A percentile compares a stretch with the other conserved stretches of the same genome.
Evolutionary conservation across 2,113 vertebrate genomes (phyloP).

Genomic region (Megaleporinus macrocephalus): DNA sequence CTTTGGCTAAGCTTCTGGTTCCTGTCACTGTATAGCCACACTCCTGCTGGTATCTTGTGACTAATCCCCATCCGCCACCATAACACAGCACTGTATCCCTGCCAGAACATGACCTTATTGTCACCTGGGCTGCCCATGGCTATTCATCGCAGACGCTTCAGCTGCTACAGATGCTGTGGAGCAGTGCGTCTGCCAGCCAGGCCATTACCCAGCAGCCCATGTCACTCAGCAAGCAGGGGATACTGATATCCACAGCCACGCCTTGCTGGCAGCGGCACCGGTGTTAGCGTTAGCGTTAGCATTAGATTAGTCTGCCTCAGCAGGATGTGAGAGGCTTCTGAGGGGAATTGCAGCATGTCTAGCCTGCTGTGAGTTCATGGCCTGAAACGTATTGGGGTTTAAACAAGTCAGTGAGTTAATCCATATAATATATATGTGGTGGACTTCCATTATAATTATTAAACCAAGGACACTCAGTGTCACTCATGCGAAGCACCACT

Average conservation of each 20-base stretch:
- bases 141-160: conserved; percentile 54
- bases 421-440: neutral
- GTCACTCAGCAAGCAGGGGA: conserved; percentile 56
- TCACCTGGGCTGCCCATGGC: conserved; percentile 52
- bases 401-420: neutral
- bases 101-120: conserved; percentile 11
- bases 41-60: conserved; percentile 14
- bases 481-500: no score
- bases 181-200: conserved; percentile 56
- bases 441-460: no score
- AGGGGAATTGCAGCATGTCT: conserved; percentile 28
- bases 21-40: neutral
- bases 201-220: conserved; percentile 57
- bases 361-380: conserved; percentile 3
- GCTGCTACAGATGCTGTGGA: conserved; percentile 61
- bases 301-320: conserved; percentile 46
- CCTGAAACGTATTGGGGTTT: neutral
- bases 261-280: conserved; percentile 50
- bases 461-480: no score
- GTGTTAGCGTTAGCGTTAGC: conserved; percentile 55
- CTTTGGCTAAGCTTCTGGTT: conserved; percentile 19
- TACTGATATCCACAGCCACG: conserved; percentile 55
- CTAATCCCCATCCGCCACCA: conserved; percentile 27
- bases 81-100: neutral
- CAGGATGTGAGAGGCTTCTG: conserved; percentile 52